These are phyloP conservation scores for Rhagium mordax DNA, from an alignment of 2,888 invertebrate genomes.

Conservation along the genomic window DNA sequence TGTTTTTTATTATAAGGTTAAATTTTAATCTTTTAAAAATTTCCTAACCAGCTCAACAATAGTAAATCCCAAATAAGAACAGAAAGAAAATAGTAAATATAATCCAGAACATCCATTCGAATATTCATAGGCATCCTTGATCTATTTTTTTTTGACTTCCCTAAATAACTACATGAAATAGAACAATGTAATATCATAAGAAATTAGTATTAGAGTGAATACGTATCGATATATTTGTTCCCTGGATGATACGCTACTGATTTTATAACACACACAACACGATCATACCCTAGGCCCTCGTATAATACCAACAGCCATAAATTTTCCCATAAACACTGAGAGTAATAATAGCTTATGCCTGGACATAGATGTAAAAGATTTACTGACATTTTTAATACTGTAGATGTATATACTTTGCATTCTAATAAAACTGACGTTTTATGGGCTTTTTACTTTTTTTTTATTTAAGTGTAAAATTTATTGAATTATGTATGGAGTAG, in stretches of 20 bases:
- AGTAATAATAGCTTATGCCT: conserved; percentile 50
- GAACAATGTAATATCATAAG: background rate
- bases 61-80: too few species aligned
- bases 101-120: too few species aligned
- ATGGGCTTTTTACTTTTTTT: conserved; percentile 33
- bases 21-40: too few species aligned
- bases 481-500: conserved; percentile 45
- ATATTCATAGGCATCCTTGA: too few species aligned
- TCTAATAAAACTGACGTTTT: conserved; percentile 52
- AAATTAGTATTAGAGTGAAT: background rate
- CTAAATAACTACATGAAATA: too few species aligned
- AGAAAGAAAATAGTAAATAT: too few species aligned
- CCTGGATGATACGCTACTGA: conserved; percentile 6
- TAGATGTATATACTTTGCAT: conserved; percentile 49
- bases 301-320: conserved; percentile 50
- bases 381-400: conserved; percentile 52
- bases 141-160: too few species aligned
- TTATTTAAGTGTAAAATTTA: conserved; percentile 44
- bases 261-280: conserved; percentile 40
- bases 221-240: background rate
- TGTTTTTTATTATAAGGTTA: too few species aligned
- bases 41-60: too few species aligned
- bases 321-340: conserved; percentile 50
- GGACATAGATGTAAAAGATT: conserved; percentile 54
- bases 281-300: conserved; percentile 45